Percentiles rank a stretch among this genome's conserved stretches.
These are phyloP conservation scores for Antitype chi DNA, from an alignment of 2,888 invertebrate species.

Conservation along the genomic window DNA sequence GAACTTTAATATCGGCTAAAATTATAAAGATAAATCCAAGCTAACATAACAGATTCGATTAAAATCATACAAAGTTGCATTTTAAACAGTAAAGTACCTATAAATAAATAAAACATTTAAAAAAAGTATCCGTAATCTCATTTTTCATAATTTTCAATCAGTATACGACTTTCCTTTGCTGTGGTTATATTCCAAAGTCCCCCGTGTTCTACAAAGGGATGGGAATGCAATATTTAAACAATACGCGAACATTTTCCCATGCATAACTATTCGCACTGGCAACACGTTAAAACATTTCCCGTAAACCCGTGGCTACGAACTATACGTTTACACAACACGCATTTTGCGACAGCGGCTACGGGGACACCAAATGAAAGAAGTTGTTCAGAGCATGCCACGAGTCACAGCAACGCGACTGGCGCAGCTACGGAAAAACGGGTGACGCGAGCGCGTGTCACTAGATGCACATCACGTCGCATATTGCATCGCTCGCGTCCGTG, in stretches of 20 bases:
- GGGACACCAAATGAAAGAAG: neutral
- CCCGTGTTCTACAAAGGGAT: neutral
- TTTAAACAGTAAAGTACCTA: neutral
- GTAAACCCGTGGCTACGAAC: neutral
- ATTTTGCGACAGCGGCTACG: neutral
- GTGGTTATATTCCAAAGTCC: neutral
- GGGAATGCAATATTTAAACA: conserved; percentile 22
- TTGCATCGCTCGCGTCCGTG: neutral
- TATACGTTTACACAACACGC: neutral
- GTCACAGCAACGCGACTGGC: too few relatives aligned
- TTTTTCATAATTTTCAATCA: neutral
- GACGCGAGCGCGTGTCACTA: too few relatives aligned
- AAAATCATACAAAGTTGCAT: neutral
- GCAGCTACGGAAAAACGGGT: neutral
- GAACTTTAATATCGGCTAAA: neutral
- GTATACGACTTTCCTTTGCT: neutral
- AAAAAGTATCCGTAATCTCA: neutral
- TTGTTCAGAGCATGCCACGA: neutral
- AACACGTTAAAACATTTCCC: neutral
- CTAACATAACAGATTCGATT: neutral
- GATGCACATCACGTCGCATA: neutral
- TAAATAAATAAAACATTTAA: neutral
- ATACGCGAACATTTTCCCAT: neutral
- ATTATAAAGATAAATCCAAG: neutral
- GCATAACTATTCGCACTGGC: neutral